Conservation (phyloP, 2,888 invertebrate genomes). For the Sinohyriopsis cumingii region DNA sequence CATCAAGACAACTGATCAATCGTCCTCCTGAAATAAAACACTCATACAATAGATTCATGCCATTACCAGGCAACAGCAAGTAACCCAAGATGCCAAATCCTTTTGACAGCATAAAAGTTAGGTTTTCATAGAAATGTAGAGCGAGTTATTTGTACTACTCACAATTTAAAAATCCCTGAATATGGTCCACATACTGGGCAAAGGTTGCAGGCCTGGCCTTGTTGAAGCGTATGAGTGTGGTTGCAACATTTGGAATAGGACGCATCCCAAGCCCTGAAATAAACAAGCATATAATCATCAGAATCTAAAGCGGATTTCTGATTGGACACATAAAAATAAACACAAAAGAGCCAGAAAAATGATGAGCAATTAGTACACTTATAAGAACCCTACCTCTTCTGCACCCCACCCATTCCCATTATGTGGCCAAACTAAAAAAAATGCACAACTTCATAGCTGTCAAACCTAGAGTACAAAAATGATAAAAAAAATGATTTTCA, state of each 20-base stretch:
- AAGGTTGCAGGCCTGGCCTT: conserved; percentile 61
- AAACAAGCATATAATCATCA: conserved; percentile 2
- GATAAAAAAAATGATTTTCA: too few species aligned
- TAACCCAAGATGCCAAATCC: neutral
- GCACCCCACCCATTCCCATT: too few species aligned
- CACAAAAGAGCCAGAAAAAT: too few species aligned
- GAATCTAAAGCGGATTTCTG: too few species aligned
- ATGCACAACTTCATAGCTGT: too few species aligned
- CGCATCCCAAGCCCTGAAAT: conserved; percentile 92
- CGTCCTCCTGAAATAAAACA: neutral
- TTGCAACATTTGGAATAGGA: conserved; percentile 96
- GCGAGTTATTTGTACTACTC: conserved; percentile 69
- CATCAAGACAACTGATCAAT: too few species aligned
- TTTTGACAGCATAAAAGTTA: neutral
- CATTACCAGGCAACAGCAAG: neutral
- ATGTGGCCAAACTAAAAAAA: too few species aligned
- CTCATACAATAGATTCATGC: neutral
- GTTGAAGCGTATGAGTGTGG: conserved; percentile 96
- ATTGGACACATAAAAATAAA: too few species aligned
- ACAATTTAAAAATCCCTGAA: conserved; percentile 82
- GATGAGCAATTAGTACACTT: too few species aligned
- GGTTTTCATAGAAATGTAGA: neutral
- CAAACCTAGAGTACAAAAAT: too few species aligned
- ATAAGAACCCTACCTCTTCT: too few species aligned
- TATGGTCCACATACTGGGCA: conserved; percentile 61